A percentile compares a stretch with the other conserved stretches of the same genome.
Conservation (phyloP, 2,113 vertebrate genomes). For the Brevimyrus niger region DNA sequence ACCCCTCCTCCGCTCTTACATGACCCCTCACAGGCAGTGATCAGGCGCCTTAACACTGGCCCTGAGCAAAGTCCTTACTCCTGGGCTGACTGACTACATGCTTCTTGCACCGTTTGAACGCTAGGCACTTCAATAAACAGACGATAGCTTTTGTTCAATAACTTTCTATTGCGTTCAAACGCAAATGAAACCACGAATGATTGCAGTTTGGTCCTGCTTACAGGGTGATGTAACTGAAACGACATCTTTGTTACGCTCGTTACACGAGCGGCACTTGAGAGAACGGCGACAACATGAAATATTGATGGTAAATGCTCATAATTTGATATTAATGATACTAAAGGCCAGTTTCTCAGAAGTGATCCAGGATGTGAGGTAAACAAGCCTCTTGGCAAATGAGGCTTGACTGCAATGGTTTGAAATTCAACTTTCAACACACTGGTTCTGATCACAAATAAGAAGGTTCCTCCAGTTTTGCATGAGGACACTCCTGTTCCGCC, state of each 20-base stretch:
- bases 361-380: constrained; percentile 8
- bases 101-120: neutral
- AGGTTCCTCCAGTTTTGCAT: neutral
- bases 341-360: neutral
- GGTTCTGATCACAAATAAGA: neutral
- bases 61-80: neutral
- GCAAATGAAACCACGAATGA: neutral
- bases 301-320: neutral
- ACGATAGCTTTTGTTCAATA: neutral
- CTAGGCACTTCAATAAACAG: neutral
- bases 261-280: neutral
- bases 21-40: neutral
- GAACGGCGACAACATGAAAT: neutral
- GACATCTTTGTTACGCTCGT: neutral
- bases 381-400: neutral
- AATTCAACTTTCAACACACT: neutral
- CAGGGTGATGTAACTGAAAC: neutral
- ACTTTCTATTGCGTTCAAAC: neutral
- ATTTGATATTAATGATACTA: neutral
- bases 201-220: neutral
- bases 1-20: neutral
- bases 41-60: neutral
- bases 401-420: neutral
- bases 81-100: neutral
- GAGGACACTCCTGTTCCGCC: neutral